Percentiles rank a stretch among this genome's conserved stretches.
Conservation (phyloP, 2,113 vertebrate genomes). For the Entelurus aequoreus region DNA sequence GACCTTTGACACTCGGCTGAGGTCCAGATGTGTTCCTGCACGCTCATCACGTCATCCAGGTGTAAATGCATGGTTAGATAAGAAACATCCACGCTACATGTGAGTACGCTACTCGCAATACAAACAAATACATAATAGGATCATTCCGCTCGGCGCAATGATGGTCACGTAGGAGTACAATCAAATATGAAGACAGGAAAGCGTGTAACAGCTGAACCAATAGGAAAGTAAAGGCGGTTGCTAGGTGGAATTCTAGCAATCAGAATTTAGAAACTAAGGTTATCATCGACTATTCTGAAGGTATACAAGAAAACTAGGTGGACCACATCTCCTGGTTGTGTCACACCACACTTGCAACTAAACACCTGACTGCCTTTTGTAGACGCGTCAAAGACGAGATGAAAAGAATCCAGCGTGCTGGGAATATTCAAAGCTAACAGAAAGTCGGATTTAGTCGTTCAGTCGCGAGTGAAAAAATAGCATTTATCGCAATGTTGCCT, state of each 20-base stretch:
- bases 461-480: slow-evolving; percentile 54
- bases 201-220: slow-evolving; percentile 69
- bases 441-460: slow-evolving; percentile 48
- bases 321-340: slow-evolving; percentile 2
- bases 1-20: slow-evolving; percentile 35
- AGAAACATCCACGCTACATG: slow-evolving; percentile 45
- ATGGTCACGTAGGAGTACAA: slow-evolving; percentile 91
- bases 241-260: slow-evolving; percentile 28
- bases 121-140: slow-evolving; percentile 79
- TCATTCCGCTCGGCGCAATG: slow-evolving; percentile 99
- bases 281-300: slow-evolving; percentile 22
- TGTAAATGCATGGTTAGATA: slow-evolving; percentile 53
- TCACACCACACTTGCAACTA: slow-evolving; percentile 10
- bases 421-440: slow-evolving; percentile 35
- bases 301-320: neutral
- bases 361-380: slow-evolving; percentile 8
- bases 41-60: slow-evolving; percentile 46
- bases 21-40: slow-evolving; percentile 58
- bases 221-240: slow-evolving; percentile 52
- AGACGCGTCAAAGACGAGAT: neutral
- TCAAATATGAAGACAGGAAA: slow-evolving; percentile 68
- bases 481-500: slow-evolving; percentile 58
- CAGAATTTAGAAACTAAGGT: slow-evolving; percentile 43
- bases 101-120: slow-evolving; percentile 80
- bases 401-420: too few relatives aligned